Percentiles rank a stretch among this genome's conserved stretches.
phyloP scores from a whole-genome alignment of 1,140 invertebrate species.

The Drosophila funebris region DNA sequence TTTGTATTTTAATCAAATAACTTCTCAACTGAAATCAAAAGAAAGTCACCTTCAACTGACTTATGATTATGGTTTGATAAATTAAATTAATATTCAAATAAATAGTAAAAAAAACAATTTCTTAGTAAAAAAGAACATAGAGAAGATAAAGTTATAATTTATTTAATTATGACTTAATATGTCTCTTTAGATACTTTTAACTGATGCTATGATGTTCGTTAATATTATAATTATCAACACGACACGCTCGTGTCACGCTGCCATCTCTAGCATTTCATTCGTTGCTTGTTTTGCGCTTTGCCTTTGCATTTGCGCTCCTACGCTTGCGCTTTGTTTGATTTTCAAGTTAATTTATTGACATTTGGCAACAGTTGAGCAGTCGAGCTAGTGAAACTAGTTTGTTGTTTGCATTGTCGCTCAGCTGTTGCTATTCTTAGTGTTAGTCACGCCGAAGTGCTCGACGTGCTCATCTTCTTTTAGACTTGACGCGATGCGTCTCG shows the following conservation, averaged over 20 bases:
- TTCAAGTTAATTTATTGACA: slow-evolving; percentile 76
- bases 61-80: too few species aligned
- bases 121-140: too few species aligned
- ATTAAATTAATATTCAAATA: too few species aligned
- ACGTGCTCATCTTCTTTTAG: slow-evolving; percentile 68
- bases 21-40: too few species aligned
- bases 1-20: too few species aligned
- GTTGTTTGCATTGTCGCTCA: slow-evolving; percentile 52
- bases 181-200: too few species aligned
- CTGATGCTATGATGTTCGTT: too few species aligned
- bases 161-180: too few species aligned
- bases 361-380: slow-evolving; percentile 67
- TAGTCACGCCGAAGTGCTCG: slow-evolving; percentile 55
- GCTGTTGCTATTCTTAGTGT: slow-evolving; percentile 59
- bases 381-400: slow-evolving; percentile 61
- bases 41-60: too few species aligned
- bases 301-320: slow-evolving; percentile 51
- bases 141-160: too few species aligned
- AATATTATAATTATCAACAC: too few species aligned
- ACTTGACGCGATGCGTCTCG: slow-evolving; percentile 12
- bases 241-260: slow-evolving; percentile 26
- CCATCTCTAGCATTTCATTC: slow-evolving; percentile 13
- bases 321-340: slow-evolving; percentile 57
- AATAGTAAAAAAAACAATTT: too few species aligned
- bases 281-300: slow-evolving; percentile 27